phyloP scores from a whole-genome alignment of 35 echinoderm and acorn worm genomes.

The Patiria miniata region DNA sequence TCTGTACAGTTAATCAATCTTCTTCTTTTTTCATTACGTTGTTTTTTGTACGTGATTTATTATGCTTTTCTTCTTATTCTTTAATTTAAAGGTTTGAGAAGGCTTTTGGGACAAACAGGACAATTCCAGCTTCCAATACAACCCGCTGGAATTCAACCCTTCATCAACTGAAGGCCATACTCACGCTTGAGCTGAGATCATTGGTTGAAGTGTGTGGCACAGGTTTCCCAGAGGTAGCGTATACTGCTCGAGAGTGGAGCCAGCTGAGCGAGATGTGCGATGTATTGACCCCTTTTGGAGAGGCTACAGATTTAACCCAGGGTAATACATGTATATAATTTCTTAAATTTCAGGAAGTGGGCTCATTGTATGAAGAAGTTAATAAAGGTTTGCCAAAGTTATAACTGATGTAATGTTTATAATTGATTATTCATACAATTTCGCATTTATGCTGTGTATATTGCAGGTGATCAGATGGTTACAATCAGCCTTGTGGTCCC shows the following conservation, averaged over 20 bases:
- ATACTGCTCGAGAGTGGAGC: slow-evolving; percentile 29
- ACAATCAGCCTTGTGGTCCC: not conserved
- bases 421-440: not conserved
- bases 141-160: slow-evolving; percentile 46
- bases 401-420: not conserved
- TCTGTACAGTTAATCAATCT: not conserved
- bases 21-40: not conserved
- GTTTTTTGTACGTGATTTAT: not conserved
- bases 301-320: slow-evolving; percentile 37
- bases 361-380: slow-evolving; percentile 3
- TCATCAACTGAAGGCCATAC: slow-evolving; percentile 22
- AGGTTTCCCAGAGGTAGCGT: not conserved
- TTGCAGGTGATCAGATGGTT: not conserved
- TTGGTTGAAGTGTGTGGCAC: not conserved
- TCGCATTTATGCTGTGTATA: not conserved
- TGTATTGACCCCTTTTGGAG: slow-evolving; percentile 31
- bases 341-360: not conserved
- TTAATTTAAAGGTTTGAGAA: not conserved
- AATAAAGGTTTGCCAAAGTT: not conserved
- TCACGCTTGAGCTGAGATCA: not conserved
- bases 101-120: not conserved
- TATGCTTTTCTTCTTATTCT: not conserved
- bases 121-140: slow-evolving; percentile 24
- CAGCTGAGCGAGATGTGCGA: slow-evolving; percentile 43
- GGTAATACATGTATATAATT: not conserved